These are phyloP conservation scores for Sparus aurata DNA, from an alignment of 2,797 vertebrate species.

Conservation along the genomic window DNA sequence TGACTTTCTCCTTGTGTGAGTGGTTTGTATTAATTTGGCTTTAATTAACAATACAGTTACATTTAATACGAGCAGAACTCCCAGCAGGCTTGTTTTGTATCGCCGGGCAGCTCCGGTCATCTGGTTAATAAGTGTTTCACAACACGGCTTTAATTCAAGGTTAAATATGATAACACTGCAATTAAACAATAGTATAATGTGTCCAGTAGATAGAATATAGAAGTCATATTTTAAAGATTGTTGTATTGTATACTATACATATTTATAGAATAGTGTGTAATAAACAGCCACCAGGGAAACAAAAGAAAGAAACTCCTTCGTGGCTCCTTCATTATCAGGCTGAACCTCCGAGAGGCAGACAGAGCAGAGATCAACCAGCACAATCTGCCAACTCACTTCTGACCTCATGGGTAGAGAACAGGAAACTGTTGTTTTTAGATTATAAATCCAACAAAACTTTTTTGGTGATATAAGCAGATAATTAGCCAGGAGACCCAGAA, in stretches of 20 bases:
- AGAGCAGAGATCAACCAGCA: slow-evolving; percentile 31
- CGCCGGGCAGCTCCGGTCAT: neutral
- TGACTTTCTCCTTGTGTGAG: neutral
- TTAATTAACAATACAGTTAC: neutral
- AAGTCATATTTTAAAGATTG: neutral
- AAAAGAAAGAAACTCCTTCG: neutral
- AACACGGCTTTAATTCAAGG: neutral
- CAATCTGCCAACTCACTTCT: slow-evolving; percentile 10
- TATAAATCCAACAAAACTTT: slow-evolving; percentile 20
- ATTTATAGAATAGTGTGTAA: neutral
- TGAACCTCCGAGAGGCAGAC: slow-evolving; percentile 14
- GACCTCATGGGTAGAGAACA: slow-evolving; percentile 27
- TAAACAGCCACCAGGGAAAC: neutral
- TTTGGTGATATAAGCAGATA: slow-evolving; percentile 23
- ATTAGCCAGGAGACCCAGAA: slow-evolving; percentile 7
- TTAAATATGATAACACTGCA: neutral
- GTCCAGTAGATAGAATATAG: neutral
- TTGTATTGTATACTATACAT: neutral
- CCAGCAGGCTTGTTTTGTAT: slow-evolving; percentile 17
- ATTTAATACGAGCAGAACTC: slow-evolving; percentile 10
- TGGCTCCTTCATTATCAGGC: slow-evolving; percentile 14
- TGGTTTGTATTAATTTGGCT: neutral
- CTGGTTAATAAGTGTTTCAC: slow-evolving; percentile 23
- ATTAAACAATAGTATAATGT: neutral
- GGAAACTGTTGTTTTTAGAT: slow-evolving; percentile 19